Evolutionary conservation across 1,140 invertebrate genomes (phyloP).

Genomic region (Lanistes nyassanus): DNA sequence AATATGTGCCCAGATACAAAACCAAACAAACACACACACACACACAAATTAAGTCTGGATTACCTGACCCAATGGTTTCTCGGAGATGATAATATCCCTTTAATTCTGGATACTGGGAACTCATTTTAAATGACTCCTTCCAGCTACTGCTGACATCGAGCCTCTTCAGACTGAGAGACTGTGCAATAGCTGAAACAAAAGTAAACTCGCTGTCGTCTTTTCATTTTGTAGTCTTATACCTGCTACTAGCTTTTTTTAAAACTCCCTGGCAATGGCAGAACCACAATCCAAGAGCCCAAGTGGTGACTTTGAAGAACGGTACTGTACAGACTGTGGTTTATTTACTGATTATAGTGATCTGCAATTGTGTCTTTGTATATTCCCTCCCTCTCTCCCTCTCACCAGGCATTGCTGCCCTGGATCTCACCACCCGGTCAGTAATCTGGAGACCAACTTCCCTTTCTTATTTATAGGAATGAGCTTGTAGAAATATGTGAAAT

Average conservation of each 20-base stretch:
- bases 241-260: too few relatives aligned
- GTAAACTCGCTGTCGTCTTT: too few relatives aligned
- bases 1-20: neutral
- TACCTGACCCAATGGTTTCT: slow-evolving; percentile 77
- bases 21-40: neutral
- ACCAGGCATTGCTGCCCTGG: neutral
- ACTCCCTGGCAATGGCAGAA: too few relatives aligned
- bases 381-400: slow-evolving; percentile 9
- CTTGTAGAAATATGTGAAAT: too few relatives aligned
- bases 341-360: too few relatives aligned
- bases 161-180: neutral
- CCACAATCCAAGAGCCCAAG: too few relatives aligned
- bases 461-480: too few relatives aligned
- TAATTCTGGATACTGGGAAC: slow-evolving; percentile 55
- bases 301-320: too few relatives aligned
- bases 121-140: slow-evolving; percentile 31
- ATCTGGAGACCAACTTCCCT: too few relatives aligned
- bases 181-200: neutral
- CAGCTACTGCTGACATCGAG: neutral
- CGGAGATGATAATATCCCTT: slow-evolving; percentile 74
- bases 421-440: neutral
- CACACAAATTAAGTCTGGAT: too few relatives aligned
- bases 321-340: too few relatives aligned
- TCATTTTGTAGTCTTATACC: too few relatives aligned
- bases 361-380: neutral